Evolutionary conservation across 2,797 vertebrate species (phyloP).

Genomic region (Epinephelus malabaricus): DNA sequence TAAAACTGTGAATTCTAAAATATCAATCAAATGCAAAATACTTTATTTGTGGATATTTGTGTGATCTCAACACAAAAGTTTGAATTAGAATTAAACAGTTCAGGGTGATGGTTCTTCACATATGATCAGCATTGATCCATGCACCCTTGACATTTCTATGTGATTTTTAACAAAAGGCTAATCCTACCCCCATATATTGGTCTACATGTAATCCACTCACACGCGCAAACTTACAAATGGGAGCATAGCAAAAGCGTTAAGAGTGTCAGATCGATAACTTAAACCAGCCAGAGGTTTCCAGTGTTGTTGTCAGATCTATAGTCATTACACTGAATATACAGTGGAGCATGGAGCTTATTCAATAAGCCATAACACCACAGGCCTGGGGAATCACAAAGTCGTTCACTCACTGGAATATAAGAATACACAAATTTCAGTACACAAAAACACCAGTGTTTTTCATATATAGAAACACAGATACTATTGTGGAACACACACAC

Average conservation of each 20-base stretch:
- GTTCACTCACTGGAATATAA: neutral
- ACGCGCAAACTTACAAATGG: slow-evolving; percentile 6
- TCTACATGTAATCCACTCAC: neutral
- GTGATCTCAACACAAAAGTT: neutral
- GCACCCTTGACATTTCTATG: neutral
- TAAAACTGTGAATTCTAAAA: neutral
- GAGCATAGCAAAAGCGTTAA: slow-evolving; percentile 27
- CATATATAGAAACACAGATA: neutral
- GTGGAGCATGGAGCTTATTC: slow-evolving; percentile 43
- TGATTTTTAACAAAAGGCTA: slow-evolving; percentile 4
- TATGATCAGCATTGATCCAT: neutral
- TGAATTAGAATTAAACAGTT: neutral
- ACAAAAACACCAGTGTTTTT: neutral
- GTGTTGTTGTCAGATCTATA: slow-evolving; percentile 61
- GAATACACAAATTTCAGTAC: neutral
- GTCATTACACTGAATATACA: slow-evolving; percentile 65
- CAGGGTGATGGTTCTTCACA: neutral
- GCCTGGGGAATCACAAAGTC: slow-evolving; percentile 23
- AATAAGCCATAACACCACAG: slow-evolving; percentile 59
- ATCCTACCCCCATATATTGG: neutral
- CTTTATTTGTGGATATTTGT: neutral
- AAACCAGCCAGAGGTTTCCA: slow-evolving; percentile 57
- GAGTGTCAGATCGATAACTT: slow-evolving; percentile 54
- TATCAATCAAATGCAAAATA: neutral
- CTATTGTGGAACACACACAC: too few relatives aligned